phyloP scores from a whole-genome alignment of 2,113 vertebrate genomes.

The Megaleporinus macrocephalus region DNA sequence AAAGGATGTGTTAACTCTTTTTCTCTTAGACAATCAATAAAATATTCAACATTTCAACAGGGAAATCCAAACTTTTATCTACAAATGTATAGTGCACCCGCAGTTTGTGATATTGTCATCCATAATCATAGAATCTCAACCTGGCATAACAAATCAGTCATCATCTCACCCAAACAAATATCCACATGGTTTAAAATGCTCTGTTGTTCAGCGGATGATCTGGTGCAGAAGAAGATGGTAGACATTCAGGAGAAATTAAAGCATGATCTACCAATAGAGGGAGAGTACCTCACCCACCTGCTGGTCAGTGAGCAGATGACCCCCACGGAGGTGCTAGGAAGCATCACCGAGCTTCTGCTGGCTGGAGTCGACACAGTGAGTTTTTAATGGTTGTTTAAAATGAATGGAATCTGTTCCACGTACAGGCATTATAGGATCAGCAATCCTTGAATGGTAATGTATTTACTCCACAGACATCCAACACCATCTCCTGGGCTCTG shows the following conservation, averaged over 20 bases:
- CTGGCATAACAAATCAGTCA: not conserved
- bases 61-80: no score
- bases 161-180: not conserved
- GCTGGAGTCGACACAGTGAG: slow-evolving; percentile 83
- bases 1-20: no score
- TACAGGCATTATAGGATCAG: not conserved
- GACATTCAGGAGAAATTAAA: slow-evolving; percentile 70
- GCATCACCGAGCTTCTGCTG: slow-evolving; percentile 80
- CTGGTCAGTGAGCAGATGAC: slow-evolving; percentile 78
- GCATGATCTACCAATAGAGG: slow-evolving; percentile 64
- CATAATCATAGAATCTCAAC: no score
- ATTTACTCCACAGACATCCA: slow-evolving; percentile 75
- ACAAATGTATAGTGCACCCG: no score
- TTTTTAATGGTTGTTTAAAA: not conserved
- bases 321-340: slow-evolving; percentile 76
- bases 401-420: not conserved
- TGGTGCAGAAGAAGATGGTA: slow-evolving; percentile 76
- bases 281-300: slow-evolving; percentile 83
- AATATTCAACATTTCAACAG: no score
- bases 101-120: no score
- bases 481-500: slow-evolving; percentile 80
- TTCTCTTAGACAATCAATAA: no score
- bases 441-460: not conserved
- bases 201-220: slow-evolving; percentile 67
- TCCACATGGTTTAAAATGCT: not conserved